Conservation (phyloP, 2,113 vertebrate species). For the Melanotaenia duboulayi region DNA sequence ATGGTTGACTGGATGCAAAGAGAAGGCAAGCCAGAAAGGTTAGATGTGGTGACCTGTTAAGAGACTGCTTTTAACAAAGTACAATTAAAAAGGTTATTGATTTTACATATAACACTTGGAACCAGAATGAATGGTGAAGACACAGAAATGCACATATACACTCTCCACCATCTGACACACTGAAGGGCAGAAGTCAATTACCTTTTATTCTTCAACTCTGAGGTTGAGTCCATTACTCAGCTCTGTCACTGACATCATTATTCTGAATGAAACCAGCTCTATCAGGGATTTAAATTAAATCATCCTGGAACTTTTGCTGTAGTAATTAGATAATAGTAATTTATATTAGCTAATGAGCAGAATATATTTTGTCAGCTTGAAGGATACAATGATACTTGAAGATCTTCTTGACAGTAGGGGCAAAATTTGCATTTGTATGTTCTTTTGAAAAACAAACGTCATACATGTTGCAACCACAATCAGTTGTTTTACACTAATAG, state of each 20-base stretch:
- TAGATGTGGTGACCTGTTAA: constrained; percentile 34
- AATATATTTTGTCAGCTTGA: not conserved
- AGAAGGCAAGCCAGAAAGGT: not conserved
- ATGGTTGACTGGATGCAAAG: not conserved
- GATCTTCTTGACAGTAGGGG: not conserved
- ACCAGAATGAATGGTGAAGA: constrained; percentile 18
- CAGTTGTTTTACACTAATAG: too few species aligned
- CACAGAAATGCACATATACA: constrained; percentile 28
- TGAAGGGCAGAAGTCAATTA: constrained; percentile 59
- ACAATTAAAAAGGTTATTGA: constrained; percentile 58
- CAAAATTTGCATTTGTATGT: not conserved
- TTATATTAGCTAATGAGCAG: constrained; percentile 32
- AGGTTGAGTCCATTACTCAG: constrained; percentile 37
- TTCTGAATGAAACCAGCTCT: constrained; percentile 27
- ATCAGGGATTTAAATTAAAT: constrained; percentile 34
- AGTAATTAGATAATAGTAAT: constrained; percentile 27
- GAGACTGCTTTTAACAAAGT: constrained; percentile 52
- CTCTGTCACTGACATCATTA: constrained; percentile 21
- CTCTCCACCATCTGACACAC: constrained; percentile 15
- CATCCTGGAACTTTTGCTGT: constrained; percentile 18
- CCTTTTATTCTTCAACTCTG: constrained; percentile 26
- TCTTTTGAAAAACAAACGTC: not conserved
- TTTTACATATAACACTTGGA: constrained; percentile 34
- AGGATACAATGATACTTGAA: constrained; percentile 6
- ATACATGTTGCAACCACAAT: not conserved